Conservation (phyloP, 2,888 invertebrate genomes). For the Loripinus fragilis region DNA sequence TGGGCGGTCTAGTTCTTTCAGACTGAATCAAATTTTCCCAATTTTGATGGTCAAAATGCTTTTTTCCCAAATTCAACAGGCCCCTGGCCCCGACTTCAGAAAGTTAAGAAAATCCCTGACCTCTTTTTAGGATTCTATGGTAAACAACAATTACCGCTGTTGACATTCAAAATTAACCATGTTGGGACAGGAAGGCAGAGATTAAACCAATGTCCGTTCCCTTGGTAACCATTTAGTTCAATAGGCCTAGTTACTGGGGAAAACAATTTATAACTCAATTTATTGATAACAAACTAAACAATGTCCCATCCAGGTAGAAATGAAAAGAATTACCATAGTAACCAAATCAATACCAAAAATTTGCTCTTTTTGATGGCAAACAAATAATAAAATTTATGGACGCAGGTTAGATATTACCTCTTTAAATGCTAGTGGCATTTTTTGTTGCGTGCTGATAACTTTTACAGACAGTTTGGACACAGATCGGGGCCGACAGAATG, state of each 20-base stretch:
- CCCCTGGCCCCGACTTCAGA: no score
- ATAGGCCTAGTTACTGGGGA: slow-evolving; percentile 54
- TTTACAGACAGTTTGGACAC: no score
- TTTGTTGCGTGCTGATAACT: no score
- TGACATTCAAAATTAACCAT: slow-evolving; percentile 43
- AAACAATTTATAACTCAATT: slow-evolving; percentile 47
- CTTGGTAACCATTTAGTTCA: slow-evolving; percentile 52
- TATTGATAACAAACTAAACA: slow-evolving; percentile 18
- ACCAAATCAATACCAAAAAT: not conserved
- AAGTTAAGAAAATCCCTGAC: no score
- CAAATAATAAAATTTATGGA: not conserved
- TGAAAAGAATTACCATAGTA: not conserved
- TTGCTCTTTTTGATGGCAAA: not conserved
- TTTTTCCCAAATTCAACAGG: no score
- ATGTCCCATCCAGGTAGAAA: slow-evolving; percentile 9
- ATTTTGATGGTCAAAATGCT: no score
- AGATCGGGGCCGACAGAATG: no score
- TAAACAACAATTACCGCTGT: slow-evolving; percentile 14
- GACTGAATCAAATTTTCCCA: no score
- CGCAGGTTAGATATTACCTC: no score
- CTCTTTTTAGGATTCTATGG: not conserved
- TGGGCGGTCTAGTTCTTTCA: no score
- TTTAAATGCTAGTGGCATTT: no score
- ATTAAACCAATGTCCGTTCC: slow-evolving; percentile 52
- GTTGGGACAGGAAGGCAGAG: slow-evolving; percentile 49